These are phyloP conservation scores for Halcyon chelicuti DNA, from an alignment of 2,797 vertebrate species.

Conservation along the genomic window DNA sequence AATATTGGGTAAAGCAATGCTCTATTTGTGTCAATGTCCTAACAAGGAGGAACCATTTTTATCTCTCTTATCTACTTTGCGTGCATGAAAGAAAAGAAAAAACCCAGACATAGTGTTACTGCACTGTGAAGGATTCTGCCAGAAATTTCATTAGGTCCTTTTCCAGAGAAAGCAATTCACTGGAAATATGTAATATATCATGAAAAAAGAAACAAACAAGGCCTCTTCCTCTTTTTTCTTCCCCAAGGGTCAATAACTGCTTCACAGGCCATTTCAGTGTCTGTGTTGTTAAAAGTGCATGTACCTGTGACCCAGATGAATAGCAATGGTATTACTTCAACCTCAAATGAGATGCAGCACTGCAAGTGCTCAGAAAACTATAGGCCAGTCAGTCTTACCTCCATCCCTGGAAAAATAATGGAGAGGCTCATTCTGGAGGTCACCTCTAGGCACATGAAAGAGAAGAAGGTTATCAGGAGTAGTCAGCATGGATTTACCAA, in stretches of 20 bases:
- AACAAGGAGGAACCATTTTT: neutral
- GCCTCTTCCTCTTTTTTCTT: neutral
- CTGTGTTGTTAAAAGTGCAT: neutral
- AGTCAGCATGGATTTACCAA: too few species aligned
- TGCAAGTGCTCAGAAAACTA: neutral
- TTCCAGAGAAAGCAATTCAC: neutral
- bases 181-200: neutral
- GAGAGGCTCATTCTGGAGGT: too few species aligned
- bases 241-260: slow-evolving; percentile 8
- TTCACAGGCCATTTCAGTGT: neutral
- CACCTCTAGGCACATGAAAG: too few species aligned
- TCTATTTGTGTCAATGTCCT: neutral
- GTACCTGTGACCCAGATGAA: neutral
- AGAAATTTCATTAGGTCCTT: neutral
- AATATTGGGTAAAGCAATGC: neutral
- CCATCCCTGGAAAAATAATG: too few species aligned
- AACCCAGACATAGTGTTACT: neutral
- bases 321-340: neutral
- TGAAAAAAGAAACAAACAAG: slow-evolving; percentile 11
- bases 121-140: neutral
- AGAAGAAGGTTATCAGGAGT: too few species aligned
- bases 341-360: neutral
- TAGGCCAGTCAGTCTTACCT: too few species aligned
- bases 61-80: neutral
- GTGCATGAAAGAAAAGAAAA: neutral